These are phyloP conservation scores for Silurus glanis DNA, from an alignment of 2,113 vertebrate genomes.

Conservation along the genomic window DNA sequence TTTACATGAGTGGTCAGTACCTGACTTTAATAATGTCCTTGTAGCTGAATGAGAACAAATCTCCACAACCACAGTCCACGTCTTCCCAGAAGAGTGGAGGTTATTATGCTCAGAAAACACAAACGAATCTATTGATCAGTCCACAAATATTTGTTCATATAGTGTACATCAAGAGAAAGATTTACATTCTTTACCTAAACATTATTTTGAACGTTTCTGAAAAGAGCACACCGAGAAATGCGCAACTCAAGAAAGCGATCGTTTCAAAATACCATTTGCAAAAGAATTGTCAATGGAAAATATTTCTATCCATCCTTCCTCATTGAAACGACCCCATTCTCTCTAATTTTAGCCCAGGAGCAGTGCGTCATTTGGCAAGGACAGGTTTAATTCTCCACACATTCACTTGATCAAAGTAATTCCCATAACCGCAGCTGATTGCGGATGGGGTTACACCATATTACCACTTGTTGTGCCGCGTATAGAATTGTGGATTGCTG, in stretches of 20 bases:
- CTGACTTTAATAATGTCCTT: too few relatives aligned
- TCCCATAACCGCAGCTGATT: background rate
- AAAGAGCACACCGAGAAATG: background rate
- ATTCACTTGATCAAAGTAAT: conserved; percentile 17
- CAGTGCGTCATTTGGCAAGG: background rate
- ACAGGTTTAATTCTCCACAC: conserved; percentile 3
- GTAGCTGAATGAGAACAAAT: too few relatives aligned
- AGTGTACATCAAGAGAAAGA: background rate
- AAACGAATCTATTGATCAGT: too few relatives aligned
- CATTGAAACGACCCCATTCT: background rate
- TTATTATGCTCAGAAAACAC: too few relatives aligned
- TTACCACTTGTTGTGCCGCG: background rate
- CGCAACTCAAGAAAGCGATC: background rate
- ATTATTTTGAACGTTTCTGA: background rate
- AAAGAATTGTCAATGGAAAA: too few relatives aligned
- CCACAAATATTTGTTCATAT: too few relatives aligned
- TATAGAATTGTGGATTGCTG: conserved; percentile 1
- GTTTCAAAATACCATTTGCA: too few relatives aligned
- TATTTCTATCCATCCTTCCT: background rate
- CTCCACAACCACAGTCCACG: too few relatives aligned
- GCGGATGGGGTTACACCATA: background rate
- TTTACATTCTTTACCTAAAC: background rate
- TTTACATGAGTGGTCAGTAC: too few relatives aligned
- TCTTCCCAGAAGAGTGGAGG: too few relatives aligned
- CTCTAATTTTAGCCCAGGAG: background rate